These are phyloP conservation scores for Pterocles orientalis DNA, from an alignment of 2,113 vertebrate genomes.

Conservation along the genomic window DNA sequence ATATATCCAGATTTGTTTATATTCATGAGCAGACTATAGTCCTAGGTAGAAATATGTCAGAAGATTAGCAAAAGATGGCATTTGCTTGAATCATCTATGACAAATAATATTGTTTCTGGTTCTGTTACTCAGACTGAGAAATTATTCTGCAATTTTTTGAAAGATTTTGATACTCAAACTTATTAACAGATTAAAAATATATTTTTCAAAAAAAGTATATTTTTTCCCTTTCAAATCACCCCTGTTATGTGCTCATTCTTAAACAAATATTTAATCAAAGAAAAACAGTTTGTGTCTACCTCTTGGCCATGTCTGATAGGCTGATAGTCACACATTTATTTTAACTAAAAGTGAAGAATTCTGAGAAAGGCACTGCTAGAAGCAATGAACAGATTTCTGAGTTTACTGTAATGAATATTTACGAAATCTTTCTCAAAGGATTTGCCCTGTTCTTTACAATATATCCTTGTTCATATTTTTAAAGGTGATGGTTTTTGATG, in stretches of 20 bases:
- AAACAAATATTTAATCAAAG: background rate
- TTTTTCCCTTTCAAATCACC: background rate
- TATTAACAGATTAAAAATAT: background rate
- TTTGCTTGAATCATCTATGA: background rate
- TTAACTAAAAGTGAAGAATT: background rate
- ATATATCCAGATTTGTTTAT: background rate
- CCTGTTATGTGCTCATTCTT: background rate
- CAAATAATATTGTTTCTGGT: background rate
- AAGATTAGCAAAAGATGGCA: background rate
- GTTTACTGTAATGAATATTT: background rate
- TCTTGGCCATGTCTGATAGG: background rate
- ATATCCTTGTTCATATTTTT: background rate
- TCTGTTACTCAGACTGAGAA: background rate
- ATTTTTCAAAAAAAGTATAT: background rate
- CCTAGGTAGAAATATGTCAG: background rate
- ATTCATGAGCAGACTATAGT: background rate
- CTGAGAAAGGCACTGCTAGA: background rate
- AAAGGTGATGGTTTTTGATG: background rate
- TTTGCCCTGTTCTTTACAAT: background rate
- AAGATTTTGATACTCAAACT: background rate
- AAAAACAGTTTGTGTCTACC: background rate
- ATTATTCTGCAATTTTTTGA: background rate
- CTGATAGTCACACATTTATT: background rate
- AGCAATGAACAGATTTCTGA: background rate
- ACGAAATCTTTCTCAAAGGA: background rate